These are phyloP conservation scores for Nomada fucata DNA, from an alignment of 2,888 invertebrate genomes.

Conservation along the genomic window DNA sequence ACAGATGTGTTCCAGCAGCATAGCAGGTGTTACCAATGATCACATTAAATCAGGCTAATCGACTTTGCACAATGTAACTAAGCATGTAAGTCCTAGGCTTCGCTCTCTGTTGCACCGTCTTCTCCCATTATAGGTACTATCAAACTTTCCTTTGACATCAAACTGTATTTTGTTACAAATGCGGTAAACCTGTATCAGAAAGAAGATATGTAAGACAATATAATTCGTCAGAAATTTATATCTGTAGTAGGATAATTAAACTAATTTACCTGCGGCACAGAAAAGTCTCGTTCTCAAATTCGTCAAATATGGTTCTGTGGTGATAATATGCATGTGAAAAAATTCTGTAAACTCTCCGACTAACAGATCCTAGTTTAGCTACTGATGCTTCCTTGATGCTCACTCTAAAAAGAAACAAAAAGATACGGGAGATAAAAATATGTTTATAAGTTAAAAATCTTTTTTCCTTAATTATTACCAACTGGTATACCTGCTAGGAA, in stretches of 20 bases:
- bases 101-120: constrained; percentile 84
- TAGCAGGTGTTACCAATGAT: constrained; percentile 45
- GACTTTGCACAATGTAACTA: constrained; percentile 61
- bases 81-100: constrained; percentile 71
- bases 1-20: constrained; percentile 37
- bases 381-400: constrained; percentile 99
- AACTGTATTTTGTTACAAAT: constrained; percentile 98
- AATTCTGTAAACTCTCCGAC: constrained; percentile 98
- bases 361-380: constrained; percentile 98
- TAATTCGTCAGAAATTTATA: not conserved
- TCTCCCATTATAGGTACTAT: constrained; percentile 98
- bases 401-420: constrained; percentile 88
- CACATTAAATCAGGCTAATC: constrained; percentile 64
- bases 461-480: not conserved
- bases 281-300: constrained; percentile 98
- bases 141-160: constrained; percentile 99
- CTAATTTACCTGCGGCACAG: constrained; percentile 89
- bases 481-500: constrained; percentile 97
- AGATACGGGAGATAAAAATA: not conserved
- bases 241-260: not conserved
- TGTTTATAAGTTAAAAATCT: not conserved
- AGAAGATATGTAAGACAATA: not conserved
- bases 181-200: constrained; percentile 90
- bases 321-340: constrained; percentile 99
- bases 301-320: constrained; percentile 97